Conservation (phyloP, 2,113 vertebrate genomes). For the Pluvialis apricaria region DNA sequence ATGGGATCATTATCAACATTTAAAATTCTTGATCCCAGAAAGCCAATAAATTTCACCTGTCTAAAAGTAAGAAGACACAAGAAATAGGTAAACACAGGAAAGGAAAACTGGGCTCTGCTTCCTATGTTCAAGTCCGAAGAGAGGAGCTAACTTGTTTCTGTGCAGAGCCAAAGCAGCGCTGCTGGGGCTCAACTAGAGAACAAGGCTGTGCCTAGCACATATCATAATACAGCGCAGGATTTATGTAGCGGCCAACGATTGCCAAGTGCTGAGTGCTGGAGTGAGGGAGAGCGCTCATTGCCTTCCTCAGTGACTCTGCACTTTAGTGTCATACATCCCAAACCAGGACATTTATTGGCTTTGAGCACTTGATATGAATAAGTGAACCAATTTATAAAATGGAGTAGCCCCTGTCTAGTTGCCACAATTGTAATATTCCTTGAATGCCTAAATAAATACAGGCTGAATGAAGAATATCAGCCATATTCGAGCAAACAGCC, state of each 20-base stretch:
- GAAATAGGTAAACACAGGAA: neutral
- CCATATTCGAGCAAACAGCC: neutral
- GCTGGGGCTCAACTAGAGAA: neutral
- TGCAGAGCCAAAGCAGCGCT: neutral
- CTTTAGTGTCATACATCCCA: neutral
- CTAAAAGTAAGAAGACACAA: neutral
- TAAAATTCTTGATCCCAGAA: slow-evolving; percentile 44
- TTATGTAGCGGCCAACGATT: neutral
- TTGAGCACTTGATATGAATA: neutral
- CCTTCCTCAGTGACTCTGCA: neutral
- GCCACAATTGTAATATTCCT: neutral
- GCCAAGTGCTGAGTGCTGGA: neutral
- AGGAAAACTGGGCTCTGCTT: neutral
- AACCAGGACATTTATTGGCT: neutral
- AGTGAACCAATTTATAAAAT: neutral
- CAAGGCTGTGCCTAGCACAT: neutral
- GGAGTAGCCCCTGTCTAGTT: neutral
- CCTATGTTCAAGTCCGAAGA: rapidly evolving
- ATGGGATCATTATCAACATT: slow-evolving; percentile 4
- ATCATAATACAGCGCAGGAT: neutral
- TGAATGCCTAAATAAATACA: slow-evolving; percentile 7
- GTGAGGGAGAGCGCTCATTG: neutral
- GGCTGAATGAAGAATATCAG: neutral
- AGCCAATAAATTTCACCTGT: neutral
- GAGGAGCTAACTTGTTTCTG: neutral